Conservation (phyloP, 2,797 vertebrate genomes). For the Lateolabrax maculatus region DNA sequence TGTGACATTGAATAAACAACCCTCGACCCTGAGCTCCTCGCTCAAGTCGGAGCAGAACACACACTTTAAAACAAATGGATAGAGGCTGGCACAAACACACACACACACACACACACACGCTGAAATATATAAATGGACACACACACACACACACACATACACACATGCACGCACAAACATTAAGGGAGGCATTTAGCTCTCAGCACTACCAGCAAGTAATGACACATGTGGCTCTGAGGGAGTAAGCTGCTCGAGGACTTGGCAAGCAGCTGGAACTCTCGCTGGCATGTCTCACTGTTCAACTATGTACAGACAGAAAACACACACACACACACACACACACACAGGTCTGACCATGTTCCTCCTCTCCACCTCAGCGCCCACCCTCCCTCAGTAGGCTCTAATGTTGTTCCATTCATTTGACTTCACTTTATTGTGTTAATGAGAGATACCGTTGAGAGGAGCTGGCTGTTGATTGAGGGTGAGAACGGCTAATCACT, state of each 20-base stretch:
- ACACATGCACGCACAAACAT: conserved; percentile 42
- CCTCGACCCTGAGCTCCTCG: conserved; percentile 59
- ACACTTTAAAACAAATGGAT: conserved; percentile 55
- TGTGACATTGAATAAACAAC: conserved; percentile 82
- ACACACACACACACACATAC: conserved; percentile 21
- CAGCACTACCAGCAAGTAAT: conserved; percentile 71
- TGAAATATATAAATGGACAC: conserved; percentile 30
- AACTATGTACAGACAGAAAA: conserved; percentile 65
- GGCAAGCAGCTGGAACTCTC: conserved; percentile 80
- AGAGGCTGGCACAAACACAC: conserved; percentile 30
- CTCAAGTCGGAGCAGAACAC: conserved; percentile 45
- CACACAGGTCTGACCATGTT: conserved; percentile 58
- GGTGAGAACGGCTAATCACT: conserved; percentile 81
- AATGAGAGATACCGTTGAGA: conserved; percentile 72
- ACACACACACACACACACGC: neutral
- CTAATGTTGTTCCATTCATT: conserved; percentile 78
- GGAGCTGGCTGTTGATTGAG: conserved; percentile 75
- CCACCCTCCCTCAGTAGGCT: conserved; percentile 44
- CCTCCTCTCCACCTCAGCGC: conserved; percentile 48
- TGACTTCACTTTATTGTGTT: conserved; percentile 76
- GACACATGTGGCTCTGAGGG: conserved; percentile 80
- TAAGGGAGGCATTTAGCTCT: conserved; percentile 75
- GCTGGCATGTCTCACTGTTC: conserved; percentile 73
- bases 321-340: conserved; percentile 39
- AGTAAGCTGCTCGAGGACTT: conserved; percentile 76